Conservation (phyloP, 2,888 invertebrate species). For the Oxystoma pomonae region DNA sequence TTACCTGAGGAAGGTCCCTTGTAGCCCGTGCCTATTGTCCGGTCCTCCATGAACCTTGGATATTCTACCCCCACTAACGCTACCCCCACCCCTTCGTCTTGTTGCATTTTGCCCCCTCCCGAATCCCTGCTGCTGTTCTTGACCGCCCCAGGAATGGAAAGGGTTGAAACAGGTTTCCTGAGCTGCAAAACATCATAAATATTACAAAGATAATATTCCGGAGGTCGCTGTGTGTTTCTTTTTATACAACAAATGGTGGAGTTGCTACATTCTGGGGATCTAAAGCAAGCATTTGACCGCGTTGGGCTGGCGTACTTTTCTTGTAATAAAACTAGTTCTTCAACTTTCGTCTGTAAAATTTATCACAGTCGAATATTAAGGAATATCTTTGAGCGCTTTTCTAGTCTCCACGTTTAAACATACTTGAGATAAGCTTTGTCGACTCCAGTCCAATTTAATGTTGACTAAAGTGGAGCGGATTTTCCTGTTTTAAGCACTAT, state of each 20-base stretch:
- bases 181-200: slow-evolving; percentile 75
- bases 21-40: slow-evolving; percentile 67
- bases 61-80: slow-evolving; percentile 89
- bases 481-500: not conserved
- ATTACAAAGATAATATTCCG: no score
- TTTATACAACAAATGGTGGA: no score
- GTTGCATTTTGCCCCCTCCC: slow-evolving; percentile 48
- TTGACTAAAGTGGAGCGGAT: not conserved
- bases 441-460: not conserved
- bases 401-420: no score
- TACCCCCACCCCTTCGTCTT: slow-evolving; percentile 52
- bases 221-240: no score
- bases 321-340: no score
- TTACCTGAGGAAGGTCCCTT: slow-evolving; percentile 57
- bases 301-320: no score
- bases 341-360: no score
- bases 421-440: not conserved
- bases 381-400: no score
- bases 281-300: no score
- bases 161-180: slow-evolving; percentile 95
- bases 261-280: no score
- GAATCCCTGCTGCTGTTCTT: slow-evolving; percentile 57
- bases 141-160: slow-evolving; percentile 94
- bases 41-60: slow-evolving; percentile 77
- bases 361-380: no score